Evolutionary conservation across 2,888 invertebrate species (phyloP), one percentile per base, ranked within the genome.

Genomic region (Rhamphomyia laevipes): DNA sequence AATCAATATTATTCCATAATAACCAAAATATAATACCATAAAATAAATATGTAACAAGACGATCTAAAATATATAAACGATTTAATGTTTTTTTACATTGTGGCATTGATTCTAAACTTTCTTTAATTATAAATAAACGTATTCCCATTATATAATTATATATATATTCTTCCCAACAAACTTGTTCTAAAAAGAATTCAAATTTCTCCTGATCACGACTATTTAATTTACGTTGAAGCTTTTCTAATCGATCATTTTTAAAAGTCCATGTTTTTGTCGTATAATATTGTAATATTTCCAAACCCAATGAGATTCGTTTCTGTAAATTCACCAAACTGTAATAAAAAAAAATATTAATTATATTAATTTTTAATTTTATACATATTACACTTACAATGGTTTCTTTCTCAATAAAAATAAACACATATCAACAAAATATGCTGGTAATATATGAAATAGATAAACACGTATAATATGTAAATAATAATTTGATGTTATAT

Each of bases 41-140:
- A 31, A 71, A 61, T 4, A 59, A 15, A 21, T 62, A 51, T 30
- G 62, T 64, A n/a, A 61, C 58, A 12, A 62, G 53, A 55, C 65
- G 69, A 61, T 78, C 77, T 50, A 77, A 55, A 54, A 74, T 72
- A 59, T 75, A 78, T 16, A 78, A 64, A 49, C 64, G 60, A 0
- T 59, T 60, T 6, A 67, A 51, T 1, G 65, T 50, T 30, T 55
- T 60, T 58, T 74, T 73, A 0, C 89, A 86, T 41, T 80, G 75
- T 0, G 89, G 86, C 18, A 92, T 62, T 0, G 84, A 84, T 11
- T 80, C 75, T 0, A 83, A 81, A 58, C 84, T 84, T 58, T 95
- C 94, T 55, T 90, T 89, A 49, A 91, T 73, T 61, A 88, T 84
- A 64, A 78, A 93, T 56, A 83, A 80, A 15, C 93, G 77, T n/a